These are phyloP conservation scores for Agrochola lychnidis DNA, from an alignment of 2,888 invertebrate genomes.

Conservation along the genomic window DNA sequence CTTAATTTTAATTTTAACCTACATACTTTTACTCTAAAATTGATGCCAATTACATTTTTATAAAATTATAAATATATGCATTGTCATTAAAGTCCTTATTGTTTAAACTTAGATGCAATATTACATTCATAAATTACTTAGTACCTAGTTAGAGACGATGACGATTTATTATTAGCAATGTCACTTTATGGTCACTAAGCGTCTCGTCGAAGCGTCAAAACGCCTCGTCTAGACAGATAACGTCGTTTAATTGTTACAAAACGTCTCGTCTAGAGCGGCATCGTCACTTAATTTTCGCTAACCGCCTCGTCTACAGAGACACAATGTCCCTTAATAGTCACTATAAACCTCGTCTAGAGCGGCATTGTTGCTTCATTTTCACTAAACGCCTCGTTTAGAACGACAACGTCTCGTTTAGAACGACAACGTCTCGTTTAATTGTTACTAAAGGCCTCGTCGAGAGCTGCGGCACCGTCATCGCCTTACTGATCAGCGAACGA, in stretches of 20 bases:
- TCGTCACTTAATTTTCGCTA: neutral
- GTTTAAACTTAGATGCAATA: neutral
- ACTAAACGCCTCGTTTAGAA: neutral
- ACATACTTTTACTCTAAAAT: neutral
- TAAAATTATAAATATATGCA: neutral
- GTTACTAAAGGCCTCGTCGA: neutral
- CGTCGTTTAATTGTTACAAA: neutral
- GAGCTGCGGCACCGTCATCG: neutral
- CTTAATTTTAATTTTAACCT: neutral
- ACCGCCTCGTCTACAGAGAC: neutral
- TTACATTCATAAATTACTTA: neutral
- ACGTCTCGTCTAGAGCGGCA: neutral
- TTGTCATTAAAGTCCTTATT: neutral
- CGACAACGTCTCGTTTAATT: neutral
- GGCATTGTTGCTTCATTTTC: neutral
- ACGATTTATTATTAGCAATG: neutral
- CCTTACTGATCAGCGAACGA: slow-evolving; percentile 51
- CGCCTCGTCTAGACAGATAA: neutral
- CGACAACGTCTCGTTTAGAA: no score
- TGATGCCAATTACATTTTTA: neutral
- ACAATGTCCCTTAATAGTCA: neutral
- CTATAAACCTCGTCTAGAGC: neutral
- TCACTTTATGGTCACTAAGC: neutral
- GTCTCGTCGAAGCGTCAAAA: neutral
- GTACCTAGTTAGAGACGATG: neutral